These are phyloP conservation scores for Phanerotoma sp. DNA, from an alignment of 2,888 invertebrate species.

Conservation along the genomic window DNA sequence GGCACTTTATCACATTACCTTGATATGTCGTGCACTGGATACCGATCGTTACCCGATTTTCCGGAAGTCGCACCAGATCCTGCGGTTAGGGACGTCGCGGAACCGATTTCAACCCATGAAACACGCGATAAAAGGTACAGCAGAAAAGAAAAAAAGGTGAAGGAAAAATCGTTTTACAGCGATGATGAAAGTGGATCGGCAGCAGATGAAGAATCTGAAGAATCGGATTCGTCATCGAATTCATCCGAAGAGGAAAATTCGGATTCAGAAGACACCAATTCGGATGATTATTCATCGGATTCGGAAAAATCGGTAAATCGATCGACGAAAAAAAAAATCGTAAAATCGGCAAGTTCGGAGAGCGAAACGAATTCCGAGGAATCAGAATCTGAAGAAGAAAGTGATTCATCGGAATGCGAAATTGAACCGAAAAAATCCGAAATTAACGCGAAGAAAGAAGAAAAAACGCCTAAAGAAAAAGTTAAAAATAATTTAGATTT, in stretches of 20 bases:
- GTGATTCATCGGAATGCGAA: constrained; percentile 40
- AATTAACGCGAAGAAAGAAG: constrained; percentile 28
- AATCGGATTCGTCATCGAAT: constrained; percentile 6
- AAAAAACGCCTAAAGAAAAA: constrained; percentile 52
- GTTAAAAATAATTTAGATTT: constrained; percentile 75
- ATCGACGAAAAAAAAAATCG: constrained; percentile 25
- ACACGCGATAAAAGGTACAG: constrained; percentile 42
- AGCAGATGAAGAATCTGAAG: constrained; percentile 46
- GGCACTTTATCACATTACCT: constrained; percentile 95
- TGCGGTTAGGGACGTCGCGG: constrained; percentile 72
- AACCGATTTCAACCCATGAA: constrained; percentile 46
- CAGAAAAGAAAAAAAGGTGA: constrained; percentile 58
- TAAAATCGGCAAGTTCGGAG: constrained; percentile 41
- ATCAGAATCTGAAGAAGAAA: constrained; percentile 47
- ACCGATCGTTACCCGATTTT: constrained; percentile 84
- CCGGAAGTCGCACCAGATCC: constrained; percentile 77
- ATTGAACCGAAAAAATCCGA: constrained; percentile 32
- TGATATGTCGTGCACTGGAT: constrained; percentile 81
- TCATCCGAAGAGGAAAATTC: constrained; percentile 53
- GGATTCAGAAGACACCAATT: constrained; percentile 46
- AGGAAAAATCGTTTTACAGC: constrained; percentile 66
- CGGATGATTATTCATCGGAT: constrained; percentile 53
- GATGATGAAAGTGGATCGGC: constrained; percentile 56
- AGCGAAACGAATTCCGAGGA: constrained; percentile 48
- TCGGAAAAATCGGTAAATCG: constrained; percentile 29